Conservation (phyloP, 37 sponge, comb jelly and placozoan genomes). For the Chondrilla cf. caribensis region DNA sequence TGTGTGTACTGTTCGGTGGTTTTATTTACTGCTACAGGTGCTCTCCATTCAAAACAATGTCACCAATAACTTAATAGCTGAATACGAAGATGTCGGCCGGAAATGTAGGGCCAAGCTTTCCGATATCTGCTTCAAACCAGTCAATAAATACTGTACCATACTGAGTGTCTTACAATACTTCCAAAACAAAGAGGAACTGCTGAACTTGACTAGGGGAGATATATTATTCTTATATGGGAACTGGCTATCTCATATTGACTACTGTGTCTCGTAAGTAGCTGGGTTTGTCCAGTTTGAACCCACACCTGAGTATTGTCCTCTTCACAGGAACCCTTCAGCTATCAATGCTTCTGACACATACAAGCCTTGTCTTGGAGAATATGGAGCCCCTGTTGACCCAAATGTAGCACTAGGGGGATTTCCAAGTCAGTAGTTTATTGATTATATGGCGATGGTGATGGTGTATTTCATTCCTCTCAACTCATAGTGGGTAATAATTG, state of each 20-base stretch:
- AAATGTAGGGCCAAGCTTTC: slow-evolving; percentile 79
- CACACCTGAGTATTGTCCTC: background rate
- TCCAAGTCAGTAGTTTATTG: slow-evolving; percentile 66
- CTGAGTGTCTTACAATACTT: slow-evolving; percentile 93
- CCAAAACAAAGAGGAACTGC: slow-evolving; percentile 68
- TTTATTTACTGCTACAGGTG: slow-evolving; percentile 33
- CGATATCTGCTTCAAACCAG: slow-evolving; percentile 91
- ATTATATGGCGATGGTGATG: too few relatives aligned
- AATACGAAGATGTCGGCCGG: too few relatives aligned
- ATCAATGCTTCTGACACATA: slow-evolving; percentile 27
- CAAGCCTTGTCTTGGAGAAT: slow-evolving; percentile 83
- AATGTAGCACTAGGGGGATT: slow-evolving; percentile 92
- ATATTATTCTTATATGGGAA: background rate
- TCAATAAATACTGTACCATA: slow-evolving; percentile 80
- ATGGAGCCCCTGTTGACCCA: slow-evolving; percentile 88
- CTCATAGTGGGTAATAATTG: too few relatives aligned
- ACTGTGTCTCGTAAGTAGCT: background rate
- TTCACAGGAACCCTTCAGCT: slow-evolving; percentile 36
- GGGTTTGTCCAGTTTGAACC: background rate
- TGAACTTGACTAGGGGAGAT: slow-evolving; percentile 32
- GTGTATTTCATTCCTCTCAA: too few relatives aligned
- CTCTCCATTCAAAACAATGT: slow-evolving; percentile 54
- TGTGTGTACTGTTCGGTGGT: background rate
- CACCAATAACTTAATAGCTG: slow-evolving; percentile 11
- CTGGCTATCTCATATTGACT: slow-evolving; percentile 5